Evolutionary conservation across 2,113 vertebrate genomes (phyloP).

Genomic region (Myotis yumanensis): DNA sequence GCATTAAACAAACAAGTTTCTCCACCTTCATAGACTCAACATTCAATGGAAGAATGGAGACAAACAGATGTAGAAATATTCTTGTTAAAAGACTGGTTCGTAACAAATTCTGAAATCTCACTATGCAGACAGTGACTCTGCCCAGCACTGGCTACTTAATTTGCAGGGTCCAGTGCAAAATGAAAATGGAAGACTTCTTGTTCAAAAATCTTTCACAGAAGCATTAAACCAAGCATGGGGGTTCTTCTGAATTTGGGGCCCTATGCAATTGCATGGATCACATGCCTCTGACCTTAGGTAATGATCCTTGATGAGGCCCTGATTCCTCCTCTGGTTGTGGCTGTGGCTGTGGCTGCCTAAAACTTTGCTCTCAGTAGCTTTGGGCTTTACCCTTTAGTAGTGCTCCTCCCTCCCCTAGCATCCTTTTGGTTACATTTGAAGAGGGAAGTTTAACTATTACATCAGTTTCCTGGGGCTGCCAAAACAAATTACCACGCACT

Average conservation of each 20-base stretch:
- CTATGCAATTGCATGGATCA: background rate
- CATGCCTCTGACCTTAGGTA: background rate
- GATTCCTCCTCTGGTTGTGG: background rate
- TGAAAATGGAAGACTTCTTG: background rate
- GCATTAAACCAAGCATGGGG: background rate
- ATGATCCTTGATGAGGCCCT: background rate
- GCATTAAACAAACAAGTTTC: constrained; percentile 33
- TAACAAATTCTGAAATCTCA: constrained; percentile 13
- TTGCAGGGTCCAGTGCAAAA: background rate
- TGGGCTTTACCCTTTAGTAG: background rate
- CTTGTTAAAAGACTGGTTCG: background rate
- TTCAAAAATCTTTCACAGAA: background rate
- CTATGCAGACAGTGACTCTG: background rate
- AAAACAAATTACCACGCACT: background rate
- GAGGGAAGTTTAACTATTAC: background rate
- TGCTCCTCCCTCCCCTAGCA: background rate
- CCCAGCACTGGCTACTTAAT: background rate
- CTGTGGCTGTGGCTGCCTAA: background rate
- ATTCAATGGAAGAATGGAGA: background rate
- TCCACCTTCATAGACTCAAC: background rate
- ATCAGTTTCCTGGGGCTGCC: background rate
- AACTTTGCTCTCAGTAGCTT: background rate
- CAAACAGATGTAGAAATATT: background rate
- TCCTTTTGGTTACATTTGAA: background rate
- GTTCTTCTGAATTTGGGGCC: background rate